Conservation (phyloP, 92 coral and sea anemone species). For the Epizoanthus scotinus region DNA sequence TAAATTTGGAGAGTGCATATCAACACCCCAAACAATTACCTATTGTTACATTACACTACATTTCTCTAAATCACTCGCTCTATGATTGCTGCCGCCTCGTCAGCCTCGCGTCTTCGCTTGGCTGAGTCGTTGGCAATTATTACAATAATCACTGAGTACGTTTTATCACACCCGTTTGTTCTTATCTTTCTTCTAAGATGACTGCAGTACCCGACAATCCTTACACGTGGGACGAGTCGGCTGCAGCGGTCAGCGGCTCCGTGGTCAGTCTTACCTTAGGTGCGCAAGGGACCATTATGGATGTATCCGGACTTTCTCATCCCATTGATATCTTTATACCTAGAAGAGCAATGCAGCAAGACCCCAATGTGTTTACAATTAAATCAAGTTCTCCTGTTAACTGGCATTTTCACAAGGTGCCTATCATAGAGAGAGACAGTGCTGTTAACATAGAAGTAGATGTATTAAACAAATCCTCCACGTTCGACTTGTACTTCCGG, state of each 20-base stretch:
- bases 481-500: conserved; percentile 5
- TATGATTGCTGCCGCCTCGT: not conserved
- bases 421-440: not conserved
- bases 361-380: not conserved
- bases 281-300: not conserved
- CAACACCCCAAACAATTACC: too few species aligned
- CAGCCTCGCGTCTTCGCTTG: too few species aligned
- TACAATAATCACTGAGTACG: conserved; percentile 28
- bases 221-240: conserved; percentile 7
- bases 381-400: not conserved
- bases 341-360: not conserved
- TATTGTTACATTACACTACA: too few species aligned
- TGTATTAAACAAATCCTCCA: not conserved
- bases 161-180: not conserved
- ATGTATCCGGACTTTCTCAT: conserved; percentile 1
- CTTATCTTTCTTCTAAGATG: conserved; percentile 1
- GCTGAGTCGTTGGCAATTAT: too few species aligned
- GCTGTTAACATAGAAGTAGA: not conserved
- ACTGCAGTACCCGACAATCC: not conserved
- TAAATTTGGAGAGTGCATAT: too few species aligned
- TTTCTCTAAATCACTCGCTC: too few species aligned
- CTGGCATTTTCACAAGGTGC: conserved; percentile 7
- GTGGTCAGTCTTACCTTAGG: conserved; percentile 10
- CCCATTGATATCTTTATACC: not conserved
- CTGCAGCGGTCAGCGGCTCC: conserved; percentile 14